phyloP scores from a whole-genome alignment of 2,888 invertebrate species.

The Tanypteryx hageni region DNA sequence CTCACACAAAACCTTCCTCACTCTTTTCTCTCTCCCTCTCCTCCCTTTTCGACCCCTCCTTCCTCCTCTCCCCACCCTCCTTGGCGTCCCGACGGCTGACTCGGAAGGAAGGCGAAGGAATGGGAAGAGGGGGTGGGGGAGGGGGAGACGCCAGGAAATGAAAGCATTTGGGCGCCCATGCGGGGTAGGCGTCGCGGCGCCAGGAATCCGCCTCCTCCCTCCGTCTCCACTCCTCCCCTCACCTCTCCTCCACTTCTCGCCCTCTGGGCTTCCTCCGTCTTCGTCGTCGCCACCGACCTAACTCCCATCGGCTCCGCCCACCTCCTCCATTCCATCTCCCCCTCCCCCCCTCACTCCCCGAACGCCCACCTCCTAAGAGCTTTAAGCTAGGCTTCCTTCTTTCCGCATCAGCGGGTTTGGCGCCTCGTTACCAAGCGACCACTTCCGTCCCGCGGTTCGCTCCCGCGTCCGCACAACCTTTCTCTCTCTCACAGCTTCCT shows the following conservation, averaged over 20 bases:
- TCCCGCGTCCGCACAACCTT: background rate
- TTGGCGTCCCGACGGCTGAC: constrained; percentile 63
- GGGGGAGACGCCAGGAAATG: constrained; percentile 62
- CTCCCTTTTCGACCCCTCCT: background rate
- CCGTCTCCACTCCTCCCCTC: background rate
- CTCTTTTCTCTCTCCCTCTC: background rate
- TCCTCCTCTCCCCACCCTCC: background rate
- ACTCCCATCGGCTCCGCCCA: background rate
- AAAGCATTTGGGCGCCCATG: constrained; percentile 64
- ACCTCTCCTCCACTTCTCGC: constrained; percentile 50
- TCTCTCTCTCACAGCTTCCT: background rate
- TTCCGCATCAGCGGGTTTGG: constrained; percentile 45
- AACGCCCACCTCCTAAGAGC: background rate
- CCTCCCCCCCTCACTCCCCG: background rate
- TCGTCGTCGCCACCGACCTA: constrained; percentile 1
- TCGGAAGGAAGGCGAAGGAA: constrained; percentile 47
- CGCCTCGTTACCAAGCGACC: constrained; percentile 62
- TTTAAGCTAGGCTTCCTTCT: constrained; percentile 27
- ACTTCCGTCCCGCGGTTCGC: constrained; percentile 59
- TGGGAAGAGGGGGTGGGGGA: background rate
- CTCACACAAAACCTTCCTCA: background rate
- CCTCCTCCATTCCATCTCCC: background rate
- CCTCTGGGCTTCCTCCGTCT: constrained; percentile 20
- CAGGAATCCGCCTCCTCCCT: constrained; percentile 31
- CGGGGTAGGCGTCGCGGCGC: constrained; percentile 63